phyloP scores from a whole-genome alignment of 2,113 vertebrate genomes.

The Sturnira hondurensis region DNA sequence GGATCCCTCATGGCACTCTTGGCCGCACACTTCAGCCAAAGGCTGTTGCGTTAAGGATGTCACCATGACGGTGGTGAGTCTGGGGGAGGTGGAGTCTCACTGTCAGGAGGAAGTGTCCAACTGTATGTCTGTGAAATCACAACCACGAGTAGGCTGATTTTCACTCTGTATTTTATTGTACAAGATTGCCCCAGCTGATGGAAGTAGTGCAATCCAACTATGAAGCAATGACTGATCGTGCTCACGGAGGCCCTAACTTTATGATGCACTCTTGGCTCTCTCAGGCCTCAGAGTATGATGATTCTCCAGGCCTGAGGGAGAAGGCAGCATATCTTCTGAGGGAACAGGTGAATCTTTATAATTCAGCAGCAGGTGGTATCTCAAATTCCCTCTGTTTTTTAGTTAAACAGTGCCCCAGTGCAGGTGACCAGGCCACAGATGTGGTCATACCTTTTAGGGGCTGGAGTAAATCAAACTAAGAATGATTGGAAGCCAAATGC shows the following conservation, averaged over 20 bases:
- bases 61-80: no score
- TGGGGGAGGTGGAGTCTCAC: no score
- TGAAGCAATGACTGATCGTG: conserved; percentile 98
- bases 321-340: conserved; percentile 98
- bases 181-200: conserved; percentile 97
- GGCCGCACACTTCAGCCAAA: no score
- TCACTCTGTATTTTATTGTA: conserved; percentile 68
- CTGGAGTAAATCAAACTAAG: no score
- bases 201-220: conserved; percentile 98
- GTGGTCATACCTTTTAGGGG: no score
- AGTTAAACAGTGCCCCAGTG: no score
- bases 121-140: conserved; percentile 72
- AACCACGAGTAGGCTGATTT: conserved; percentile 71
- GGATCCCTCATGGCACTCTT: no score
- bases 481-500: no score
- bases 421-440: no score
- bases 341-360: conserved; percentile 99
- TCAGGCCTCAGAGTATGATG: conserved; percentile 98
- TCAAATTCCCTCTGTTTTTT: no score
- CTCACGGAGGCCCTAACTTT: conserved; percentile 97
- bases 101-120: background rate
- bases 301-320: conserved; percentile 96
- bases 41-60: no score
- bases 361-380: conserved; percentile 94
- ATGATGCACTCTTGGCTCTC: conserved; percentile 99